Percentiles rank a stretch among this genome's conserved stretches.
Conservation (phyloP, 2,888 invertebrate species). For the Cistogaster globosa region DNA sequence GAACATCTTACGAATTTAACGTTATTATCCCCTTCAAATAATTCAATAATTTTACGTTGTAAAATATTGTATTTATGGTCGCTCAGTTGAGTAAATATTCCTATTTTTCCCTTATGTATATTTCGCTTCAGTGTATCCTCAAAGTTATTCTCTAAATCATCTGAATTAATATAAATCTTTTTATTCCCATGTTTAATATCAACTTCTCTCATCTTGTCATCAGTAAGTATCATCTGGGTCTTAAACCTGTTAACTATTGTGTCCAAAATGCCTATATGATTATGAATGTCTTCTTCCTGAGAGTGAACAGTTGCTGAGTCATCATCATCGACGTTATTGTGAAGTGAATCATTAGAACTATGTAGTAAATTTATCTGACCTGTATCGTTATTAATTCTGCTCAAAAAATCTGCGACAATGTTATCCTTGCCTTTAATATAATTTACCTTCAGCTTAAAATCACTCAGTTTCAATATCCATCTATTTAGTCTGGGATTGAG, state of each 20-base stretch:
- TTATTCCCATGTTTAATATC: conserved; percentile 41
- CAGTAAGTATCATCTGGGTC: conserved; percentile 45
- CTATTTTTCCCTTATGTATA: conserved; percentile 52
- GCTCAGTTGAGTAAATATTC: conserved; percentile 56
- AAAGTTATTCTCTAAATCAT: conserved; percentile 46
- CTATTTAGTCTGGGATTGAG: conserved; percentile 27
- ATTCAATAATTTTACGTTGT: conserved; percentile 60
- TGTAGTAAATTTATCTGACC: conserved; percentile 32
- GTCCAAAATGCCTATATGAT: conserved; percentile 37
- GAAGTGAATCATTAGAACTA: conserved; percentile 12
- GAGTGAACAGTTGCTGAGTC: conserved; percentile 10
- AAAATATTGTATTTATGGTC: conserved; percentile 50
- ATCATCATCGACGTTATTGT: conserved; percentile 19
- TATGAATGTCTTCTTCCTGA: conserved; percentile 24
- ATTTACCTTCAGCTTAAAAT: conserved; percentile 18
- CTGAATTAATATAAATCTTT: conserved; percentile 42
- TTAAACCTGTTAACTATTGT: conserved; percentile 44
- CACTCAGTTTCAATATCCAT: conserved; percentile 18
- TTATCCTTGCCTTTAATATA: conserved; percentile 28
- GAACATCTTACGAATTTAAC: conserved; percentile 65
- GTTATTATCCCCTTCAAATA: conserved; percentile 53
- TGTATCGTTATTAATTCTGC: too few species aligned
- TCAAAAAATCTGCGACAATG: conserved; percentile 24
- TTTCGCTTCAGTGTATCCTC: conserved; percentile 42
- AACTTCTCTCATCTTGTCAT: conserved; percentile 26